Conservation (phyloP, 2,113 vertebrate species). For the Pelvicachromis taeniatus region DNA sequence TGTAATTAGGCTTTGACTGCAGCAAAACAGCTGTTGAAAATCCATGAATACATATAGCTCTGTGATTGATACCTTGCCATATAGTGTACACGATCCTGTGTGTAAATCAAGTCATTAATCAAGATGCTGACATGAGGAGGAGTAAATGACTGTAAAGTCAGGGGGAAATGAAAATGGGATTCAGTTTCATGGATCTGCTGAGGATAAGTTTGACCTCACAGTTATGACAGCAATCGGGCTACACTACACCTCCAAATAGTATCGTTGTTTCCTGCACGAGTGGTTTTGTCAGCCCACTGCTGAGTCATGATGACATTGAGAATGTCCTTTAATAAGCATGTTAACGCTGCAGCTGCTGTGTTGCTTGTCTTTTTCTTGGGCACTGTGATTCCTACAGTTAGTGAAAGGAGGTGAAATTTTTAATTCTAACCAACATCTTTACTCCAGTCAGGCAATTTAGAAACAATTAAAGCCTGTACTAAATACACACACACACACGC, state of each 20-base stretch:
- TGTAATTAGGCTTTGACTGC: slow-evolving; percentile 42
- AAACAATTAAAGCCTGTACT: slow-evolving; percentile 41
- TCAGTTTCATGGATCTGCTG: slow-evolving; percentile 23
- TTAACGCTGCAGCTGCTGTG: slow-evolving; percentile 37
- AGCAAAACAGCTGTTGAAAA: slow-evolving; percentile 15
- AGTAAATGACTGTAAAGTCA: slow-evolving; percentile 14
- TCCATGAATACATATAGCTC: slow-evolving; percentile 8
- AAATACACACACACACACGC: not conserved
- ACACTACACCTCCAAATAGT: slow-evolving; percentile 27
- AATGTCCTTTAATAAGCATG: slow-evolving; percentile 48
- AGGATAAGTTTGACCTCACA: slow-evolving; percentile 30
- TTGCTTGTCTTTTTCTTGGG: slow-evolving; percentile 3
- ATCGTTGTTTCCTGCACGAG: slow-evolving; percentile 26
- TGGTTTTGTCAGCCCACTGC: slow-evolving; percentile 20
- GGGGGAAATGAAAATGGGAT: not conserved
- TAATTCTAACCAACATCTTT: slow-evolving; percentile 10
- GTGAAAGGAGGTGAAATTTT: slow-evolving; percentile 9
- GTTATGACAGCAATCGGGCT: slow-evolving; percentile 31
- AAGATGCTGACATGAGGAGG: slow-evolving; percentile 16
- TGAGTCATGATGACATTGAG: slow-evolving; percentile 64
- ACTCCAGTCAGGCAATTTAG: not conserved
- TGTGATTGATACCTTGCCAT: slow-evolving; percentile 52
- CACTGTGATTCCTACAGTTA: not conserved
- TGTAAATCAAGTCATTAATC: slow-evolving; percentile 51
- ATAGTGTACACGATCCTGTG: not conserved